Percentiles rank a stretch among this genome's conserved stretches.
phyloP scores from a whole-genome alignment of 1,140 invertebrate genomes.

The Pseudomyrmex pallidus region DNA sequence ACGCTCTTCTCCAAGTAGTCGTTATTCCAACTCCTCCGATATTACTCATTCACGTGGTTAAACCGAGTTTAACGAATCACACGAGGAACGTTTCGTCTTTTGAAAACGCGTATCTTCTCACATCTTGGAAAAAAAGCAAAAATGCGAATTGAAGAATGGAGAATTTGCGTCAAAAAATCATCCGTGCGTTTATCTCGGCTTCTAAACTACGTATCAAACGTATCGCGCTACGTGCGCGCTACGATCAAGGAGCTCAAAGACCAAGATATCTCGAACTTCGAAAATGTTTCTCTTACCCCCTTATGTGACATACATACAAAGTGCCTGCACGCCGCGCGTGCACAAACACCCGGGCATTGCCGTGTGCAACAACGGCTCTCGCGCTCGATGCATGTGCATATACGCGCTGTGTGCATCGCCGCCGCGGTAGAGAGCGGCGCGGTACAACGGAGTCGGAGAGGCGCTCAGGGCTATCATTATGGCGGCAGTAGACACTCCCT shows the following conservation, averaged over 20 bases:
- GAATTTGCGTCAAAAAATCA: background rate
- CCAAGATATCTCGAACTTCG: slow-evolving; percentile 2
- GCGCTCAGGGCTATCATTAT: slow-evolving; percentile 82
- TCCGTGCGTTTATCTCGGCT: background rate
- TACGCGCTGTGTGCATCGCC: slow-evolving; percentile 64
- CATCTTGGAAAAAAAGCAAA: background rate
- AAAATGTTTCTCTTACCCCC: slow-evolving; percentile 36
- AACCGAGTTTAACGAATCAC: slow-evolving; percentile 7
- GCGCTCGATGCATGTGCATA: slow-evolving; percentile 68
- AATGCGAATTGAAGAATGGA: background rate
- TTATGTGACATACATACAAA: slow-evolving; percentile 59
- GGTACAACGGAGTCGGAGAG: slow-evolving; percentile 76
- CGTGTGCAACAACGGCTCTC: slow-evolving; percentile 19
- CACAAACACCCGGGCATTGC: slow-evolving; percentile 41
- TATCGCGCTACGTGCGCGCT: background rate
- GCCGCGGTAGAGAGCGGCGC: slow-evolving; percentile 47
- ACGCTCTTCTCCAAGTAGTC: background rate
- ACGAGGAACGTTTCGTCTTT: background rate
- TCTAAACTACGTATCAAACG: background rate
- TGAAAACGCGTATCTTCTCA: too few relatives aligned
- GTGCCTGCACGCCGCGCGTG: slow-evolving; percentile 30
- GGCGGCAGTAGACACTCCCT: slow-evolving; percentile 84
- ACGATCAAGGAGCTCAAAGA: background rate
- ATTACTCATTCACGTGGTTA: slow-evolving; percentile 10
- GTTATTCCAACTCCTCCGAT: background rate